These are phyloP conservation scores for Cuculus canorus DNA, from an alignment of 2,797 vertebrate genomes.

Conservation along the genomic window DNA sequence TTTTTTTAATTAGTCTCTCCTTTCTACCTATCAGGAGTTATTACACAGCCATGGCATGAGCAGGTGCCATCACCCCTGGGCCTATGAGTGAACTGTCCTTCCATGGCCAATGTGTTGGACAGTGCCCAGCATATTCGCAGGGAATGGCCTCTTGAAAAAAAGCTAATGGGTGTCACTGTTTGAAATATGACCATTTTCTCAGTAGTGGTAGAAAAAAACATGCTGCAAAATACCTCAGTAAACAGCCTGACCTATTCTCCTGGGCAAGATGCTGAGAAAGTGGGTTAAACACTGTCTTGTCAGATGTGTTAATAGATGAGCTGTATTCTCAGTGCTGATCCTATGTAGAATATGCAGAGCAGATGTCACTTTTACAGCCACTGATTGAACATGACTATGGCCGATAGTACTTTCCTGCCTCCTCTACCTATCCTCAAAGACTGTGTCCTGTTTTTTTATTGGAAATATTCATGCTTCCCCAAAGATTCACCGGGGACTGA, in stretches of 20 bases:
- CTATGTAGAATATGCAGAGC: neutral
- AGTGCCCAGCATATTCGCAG: neutral
- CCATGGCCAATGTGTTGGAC: too few species aligned
- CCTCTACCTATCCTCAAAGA: neutral
- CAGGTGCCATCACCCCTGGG: neutral
- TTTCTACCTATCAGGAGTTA: neutral
- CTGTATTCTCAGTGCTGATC: neutral
- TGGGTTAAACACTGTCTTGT: neutral
- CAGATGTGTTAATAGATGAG: neutral
- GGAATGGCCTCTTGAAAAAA: neutral
- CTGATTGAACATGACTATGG: neutral
- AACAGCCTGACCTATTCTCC: neutral
- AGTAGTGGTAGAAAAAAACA: neutral
- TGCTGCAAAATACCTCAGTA: neutral
- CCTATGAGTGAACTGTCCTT: neutral
- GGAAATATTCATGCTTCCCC: neutral
- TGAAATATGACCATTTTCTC: neutral
- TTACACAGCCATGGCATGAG: neutral
- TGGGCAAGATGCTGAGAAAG: neutral
- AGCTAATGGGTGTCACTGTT: neutral
- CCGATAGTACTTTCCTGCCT: neutral
- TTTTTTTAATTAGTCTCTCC: neutral
- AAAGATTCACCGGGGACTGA: neutral
- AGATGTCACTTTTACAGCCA: slow-evolving; percentile 2
- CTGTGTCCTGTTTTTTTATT: neutral